Base-by-base conservation (phyloP, 1,140 invertebrate species). In the Protaetia brevitarsis region DNA sequence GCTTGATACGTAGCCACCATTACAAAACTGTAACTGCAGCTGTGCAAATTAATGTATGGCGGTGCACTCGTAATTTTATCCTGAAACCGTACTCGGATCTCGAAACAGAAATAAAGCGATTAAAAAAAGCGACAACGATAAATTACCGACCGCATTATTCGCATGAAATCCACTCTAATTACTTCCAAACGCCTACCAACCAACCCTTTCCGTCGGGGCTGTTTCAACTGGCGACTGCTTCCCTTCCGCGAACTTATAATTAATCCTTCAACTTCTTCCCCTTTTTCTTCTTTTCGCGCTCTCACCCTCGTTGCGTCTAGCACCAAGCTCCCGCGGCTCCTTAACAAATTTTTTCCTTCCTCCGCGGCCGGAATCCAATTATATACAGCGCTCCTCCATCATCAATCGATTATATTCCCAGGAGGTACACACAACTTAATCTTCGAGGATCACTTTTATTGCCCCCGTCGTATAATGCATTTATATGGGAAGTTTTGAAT, bases 401-500 rank as follows among this genome's bases (percentile, higher is more conserved):
- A 58, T 58, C 11, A 27, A 27, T 58, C 28, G 56, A 27, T 58
- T 58, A 28, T 58, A 58, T 58, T 58, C 26, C 56, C 26, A 27
- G 16, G 16, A 21, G 41, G 10, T 19, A 13, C 41, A 19, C 10
- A 21, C 7, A 19, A 45, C n/a, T 19, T 45, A 45, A 45, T 45
- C 41, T 45, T 45, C 1, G 0, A 45, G 41, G 41, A 45, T 45
- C 16, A 3, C 16, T 45, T 45, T 45, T 45, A n/a, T 37, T 37
- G 5, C 41, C 7, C n/a, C n/a, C 13, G 21, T 58, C 56, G 56
- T 29, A 58, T 58, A 58, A 58, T 58, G 26, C 56, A 58, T 58
- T 58, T 58, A 30, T 30, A 58, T 58, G 23, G 26, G 29, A 58
- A n/a, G n/a, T n/a, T 58, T 58, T 58, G 56, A 58, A 58, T 58